Base-by-base conservation (phyloP, 2,797 vertebrate species). In the Melanotaenia trifasciata region DNA sequence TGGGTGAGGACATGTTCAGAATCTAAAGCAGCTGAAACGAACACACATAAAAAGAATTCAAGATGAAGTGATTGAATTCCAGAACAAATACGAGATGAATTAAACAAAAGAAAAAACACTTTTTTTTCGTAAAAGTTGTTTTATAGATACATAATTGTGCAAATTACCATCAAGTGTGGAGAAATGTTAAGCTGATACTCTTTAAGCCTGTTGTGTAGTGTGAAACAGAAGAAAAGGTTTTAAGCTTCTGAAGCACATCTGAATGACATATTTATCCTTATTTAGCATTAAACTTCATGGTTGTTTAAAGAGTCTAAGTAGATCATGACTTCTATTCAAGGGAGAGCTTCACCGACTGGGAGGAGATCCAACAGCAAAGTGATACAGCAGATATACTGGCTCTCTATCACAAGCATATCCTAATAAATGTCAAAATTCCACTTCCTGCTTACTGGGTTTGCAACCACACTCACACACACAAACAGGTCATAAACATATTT, bases 311-410 rank as follows among this genome's bases (percentile, higher is more conserved):
- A 58, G 18, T 67, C 53, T 47, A 13, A 76, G 79, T 58, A 66
- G 75, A 80, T 66, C 70, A 67, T 33, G 6, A 18, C 26, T 32
- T 58, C 70, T 90, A 81, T 90, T 86, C 58, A 36, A 50, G 28
- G 33, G 54, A 70, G 66, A 47, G 61, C 70, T 81, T 76, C 72
- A 53, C 50, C 70, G 67, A 79, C 83, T 50, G 81, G 88, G 85
- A 83, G 65, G 45, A 33, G 56, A 76, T 86, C 79, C 89, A 89
- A 74, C 62, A 58, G 64, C 71, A 71, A 74, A 73, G 36, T 85
- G 80, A 90, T 89, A 80, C 86, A 86, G 84, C 64, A 67, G 82
- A 84, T 76, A 57, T 63, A 74, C 71, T 72, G 40, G 59, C 70
- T 71, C 14, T 63, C 60, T 36, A 50, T 58, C 38, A 76, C 40